Evolutionary conservation across 2,113 vertebrate species (phyloP).

Genomic region (Mirounga angustirostris): DNA sequence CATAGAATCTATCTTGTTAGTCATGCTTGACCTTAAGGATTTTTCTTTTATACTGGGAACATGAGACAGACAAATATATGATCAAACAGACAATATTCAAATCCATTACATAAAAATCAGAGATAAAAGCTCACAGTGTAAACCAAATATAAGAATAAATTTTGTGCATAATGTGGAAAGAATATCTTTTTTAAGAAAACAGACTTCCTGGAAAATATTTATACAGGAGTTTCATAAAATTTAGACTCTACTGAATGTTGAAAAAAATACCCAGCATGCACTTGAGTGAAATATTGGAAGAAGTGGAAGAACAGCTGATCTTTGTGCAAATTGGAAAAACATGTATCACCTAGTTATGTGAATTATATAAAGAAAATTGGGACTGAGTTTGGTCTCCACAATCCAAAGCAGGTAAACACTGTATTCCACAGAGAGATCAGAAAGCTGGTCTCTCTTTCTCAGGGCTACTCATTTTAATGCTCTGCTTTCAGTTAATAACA

Average conservation of each 20-base stretch:
- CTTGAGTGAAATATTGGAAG: neutral
- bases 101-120: neutral
- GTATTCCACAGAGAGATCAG: neutral
- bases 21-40: neutral
- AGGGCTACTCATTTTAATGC: constrained; percentile 15
- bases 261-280: neutral
- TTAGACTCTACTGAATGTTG: neutral
- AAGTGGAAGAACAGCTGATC: neutral
- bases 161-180: neutral
- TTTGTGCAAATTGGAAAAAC: constrained; percentile 10
- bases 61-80: neutral
- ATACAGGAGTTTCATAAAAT: neutral
- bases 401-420: neutral
- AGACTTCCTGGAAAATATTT: neutral
- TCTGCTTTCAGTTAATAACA: constrained; percentile 3
- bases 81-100: neutral
- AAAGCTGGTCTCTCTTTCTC: neutral
- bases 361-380: neutral
- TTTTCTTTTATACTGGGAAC: neutral
- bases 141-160: neutral
- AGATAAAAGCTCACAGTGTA: neutral
- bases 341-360: neutral
- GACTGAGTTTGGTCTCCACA: neutral
- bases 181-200: neutral
- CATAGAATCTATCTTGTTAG: neutral